These are phyloP conservation scores for Zygaena filipendulae DNA, from an alignment of 2,888 invertebrate genomes.

Conservation along the genomic window DNA sequence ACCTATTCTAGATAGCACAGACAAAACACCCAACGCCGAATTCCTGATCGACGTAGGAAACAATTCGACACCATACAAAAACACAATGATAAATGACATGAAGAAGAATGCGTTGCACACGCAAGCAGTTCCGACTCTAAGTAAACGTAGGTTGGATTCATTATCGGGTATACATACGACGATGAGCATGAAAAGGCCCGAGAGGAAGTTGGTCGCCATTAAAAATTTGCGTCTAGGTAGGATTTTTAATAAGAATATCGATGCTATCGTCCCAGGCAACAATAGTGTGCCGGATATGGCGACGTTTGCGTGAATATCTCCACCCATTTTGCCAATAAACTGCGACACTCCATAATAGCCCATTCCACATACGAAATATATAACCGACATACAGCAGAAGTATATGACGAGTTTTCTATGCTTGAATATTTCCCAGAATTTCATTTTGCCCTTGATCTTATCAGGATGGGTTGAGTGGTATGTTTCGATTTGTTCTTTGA, in stretches of 20 bases:
- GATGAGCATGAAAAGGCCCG: slow-evolving; percentile 37
- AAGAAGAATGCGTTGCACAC: slow-evolving; percentile 81
- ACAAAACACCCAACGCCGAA: slow-evolving; percentile 82
- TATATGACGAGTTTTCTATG: slow-evolving; percentile 67
- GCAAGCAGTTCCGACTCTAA: slow-evolving; percentile 70
- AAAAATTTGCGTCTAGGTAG: slow-evolving; percentile 72
- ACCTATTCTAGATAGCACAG: slow-evolving; percentile 82
- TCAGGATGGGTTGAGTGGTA: slow-evolving; percentile 19
- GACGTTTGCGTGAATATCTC: slow-evolving; percentile 82
- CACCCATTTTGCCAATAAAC: slow-evolving; percentile 78
- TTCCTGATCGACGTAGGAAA: slow-evolving; percentile 89
- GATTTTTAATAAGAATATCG: slow-evolving; percentile 66
- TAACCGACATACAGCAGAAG: slow-evolving; percentile 73
- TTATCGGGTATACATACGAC: slow-evolving; percentile 27
- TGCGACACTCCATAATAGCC: slow-evolving; percentile 87
- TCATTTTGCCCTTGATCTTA: slow-evolving; percentile 20
- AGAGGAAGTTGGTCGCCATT: slow-evolving; percentile 57
- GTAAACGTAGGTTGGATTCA: slow-evolving; percentile 29
- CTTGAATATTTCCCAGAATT: slow-evolving; percentile 39
- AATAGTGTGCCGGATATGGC: slow-evolving; percentile 75
- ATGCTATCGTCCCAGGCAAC: slow-evolving; percentile 70
- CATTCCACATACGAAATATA: slow-evolving; percentile 83
- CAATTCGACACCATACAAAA: slow-evolving; percentile 85
- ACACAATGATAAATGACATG: slow-evolving; percentile 82
- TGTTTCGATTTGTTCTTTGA: slow-evolving; percentile 31